Conservation (phyloP, 2,888 invertebrate genomes). For the Ametastegia equiseti region DNA sequence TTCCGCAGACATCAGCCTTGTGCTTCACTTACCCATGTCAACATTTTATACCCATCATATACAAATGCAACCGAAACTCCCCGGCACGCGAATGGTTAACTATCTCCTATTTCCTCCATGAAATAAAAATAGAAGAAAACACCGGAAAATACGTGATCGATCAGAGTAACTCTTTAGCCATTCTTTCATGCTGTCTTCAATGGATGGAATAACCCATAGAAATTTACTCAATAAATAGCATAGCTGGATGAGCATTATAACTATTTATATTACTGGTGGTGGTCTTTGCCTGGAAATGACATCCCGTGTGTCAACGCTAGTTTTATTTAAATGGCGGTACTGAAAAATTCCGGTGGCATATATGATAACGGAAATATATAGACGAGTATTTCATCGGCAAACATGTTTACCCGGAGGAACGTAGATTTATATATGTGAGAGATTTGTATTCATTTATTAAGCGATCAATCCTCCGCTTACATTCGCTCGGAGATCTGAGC, state of each 20-base stretch:
- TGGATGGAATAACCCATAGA: background rate
- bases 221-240: slow-evolving; percentile 11
- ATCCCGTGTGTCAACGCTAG: background rate
- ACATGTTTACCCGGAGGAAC: slow-evolving; percentile 22
- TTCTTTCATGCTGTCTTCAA: background rate
- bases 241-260: background rate
- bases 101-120: background rate
- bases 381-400: slow-evolving; percentile 30
- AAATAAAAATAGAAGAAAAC: background rate
- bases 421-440: slow-evolving; percentile 15
- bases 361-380: slow-evolving; percentile 27
- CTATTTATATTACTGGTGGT: slow-evolving; percentile 15
- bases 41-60: slow-evolving; percentile 3
- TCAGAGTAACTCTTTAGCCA: background rate
- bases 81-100: background rate
- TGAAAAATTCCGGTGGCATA: slow-evolving; percentile 1
- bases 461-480: slow-evolving; percentile 33
- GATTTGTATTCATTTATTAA: slow-evolving; percentile 36
- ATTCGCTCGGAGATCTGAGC: slow-evolving; percentile 5
- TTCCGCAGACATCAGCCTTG: background rate
- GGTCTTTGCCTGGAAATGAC: background rate
- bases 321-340: slow-evolving; percentile 7
- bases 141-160: background rate
- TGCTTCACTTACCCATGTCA: background rate
- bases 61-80: background rate